A percentile compares a stretch with the other conserved stretches of the same genome.
phyloP scores from a whole-genome alignment of 1,140 invertebrate species.

The Lordiphosa mommai region DNA sequence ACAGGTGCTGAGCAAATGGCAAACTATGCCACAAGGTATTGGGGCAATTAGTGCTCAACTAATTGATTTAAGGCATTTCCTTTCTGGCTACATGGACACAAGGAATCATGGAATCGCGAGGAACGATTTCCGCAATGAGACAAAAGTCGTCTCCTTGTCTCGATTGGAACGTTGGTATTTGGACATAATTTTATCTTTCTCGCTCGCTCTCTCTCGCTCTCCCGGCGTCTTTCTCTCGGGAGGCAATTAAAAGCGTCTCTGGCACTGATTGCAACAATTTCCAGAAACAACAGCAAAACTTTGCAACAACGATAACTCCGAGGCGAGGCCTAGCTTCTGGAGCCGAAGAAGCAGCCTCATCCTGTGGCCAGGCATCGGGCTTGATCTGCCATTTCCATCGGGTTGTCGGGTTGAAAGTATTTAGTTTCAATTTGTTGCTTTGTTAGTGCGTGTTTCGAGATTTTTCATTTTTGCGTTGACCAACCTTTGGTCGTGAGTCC shows the following conservation, averaged over 20 bases:
- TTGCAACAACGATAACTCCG: slow-evolving; percentile 30
- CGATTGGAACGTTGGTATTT: slow-evolving; percentile 61
- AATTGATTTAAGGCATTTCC: slow-evolving; percentile 79
- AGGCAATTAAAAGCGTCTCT: slow-evolving; percentile 65
- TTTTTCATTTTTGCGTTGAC: slow-evolving; percentile 53
- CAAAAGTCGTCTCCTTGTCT: slow-evolving; percentile 67
- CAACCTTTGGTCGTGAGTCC: background rate
- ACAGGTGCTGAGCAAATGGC: slow-evolving; percentile 74
- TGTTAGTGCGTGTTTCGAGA: slow-evolving; percentile 70
- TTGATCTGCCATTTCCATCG: slow-evolving; percentile 41
- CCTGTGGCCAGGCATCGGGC: slow-evolving; percentile 42
- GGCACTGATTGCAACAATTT: slow-evolving; percentile 74
- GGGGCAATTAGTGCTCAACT: slow-evolving; percentile 78
- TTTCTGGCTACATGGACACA: slow-evolving; percentile 39
- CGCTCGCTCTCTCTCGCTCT: slow-evolving; percentile 1
- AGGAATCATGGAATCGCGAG: slow-evolving; percentile 5
- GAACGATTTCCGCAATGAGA: slow-evolving; percentile 6
- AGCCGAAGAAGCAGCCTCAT: slow-evolving; percentile 17
- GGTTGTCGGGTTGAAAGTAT: slow-evolving; percentile 52
- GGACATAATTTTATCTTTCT: slow-evolving; percentile 41
- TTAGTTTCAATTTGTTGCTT: slow-evolving; percentile 78
- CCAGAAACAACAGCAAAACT: slow-evolving; percentile 53
- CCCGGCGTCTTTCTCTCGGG: slow-evolving; percentile 8
- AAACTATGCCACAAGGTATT: slow-evolving; percentile 79
- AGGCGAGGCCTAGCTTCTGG: slow-evolving; percentile 42